Evolutionary conservation across 2,888 invertebrate species (phyloP), one percentile per base, ranked within the genome.

Genomic region (Diachrysia chrysitis): DNA sequence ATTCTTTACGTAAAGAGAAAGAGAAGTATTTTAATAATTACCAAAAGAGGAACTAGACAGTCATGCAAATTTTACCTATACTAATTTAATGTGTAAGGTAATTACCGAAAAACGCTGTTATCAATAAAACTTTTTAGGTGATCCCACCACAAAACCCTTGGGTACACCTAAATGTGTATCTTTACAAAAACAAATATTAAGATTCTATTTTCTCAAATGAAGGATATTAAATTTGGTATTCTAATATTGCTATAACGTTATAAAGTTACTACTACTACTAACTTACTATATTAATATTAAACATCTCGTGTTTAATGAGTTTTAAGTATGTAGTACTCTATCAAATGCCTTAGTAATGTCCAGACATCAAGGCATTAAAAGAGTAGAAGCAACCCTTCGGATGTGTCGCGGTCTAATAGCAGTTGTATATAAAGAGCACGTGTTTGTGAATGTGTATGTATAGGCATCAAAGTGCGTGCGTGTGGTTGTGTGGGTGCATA

Each of bases 401-500:
- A 42, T 5, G 57, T 48, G 12, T 19, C 46, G 14, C 12, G 37
- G 0, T 17, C 35, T 37, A 17, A 51, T 54, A 16, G 14, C 16
- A 23, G 54, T n/a, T 16, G 54, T 25, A n/a, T 25, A 23, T 25
- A 25, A 14, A 54, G 53, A 23, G 55, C 60, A 60, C 46, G 51
- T 54, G 23, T 58, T 46, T 61, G 9, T 57, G 42, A 23, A 63
- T 56, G 62, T 54, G 29, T 60, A 29, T 9, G 53, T 58, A 37
- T 54, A 46, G 21, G 42, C 58, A 19, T 54, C 37, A 32, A 23
- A 35, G 62, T 58, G 55, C 54, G 46, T 66, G 66, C 61, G 56
- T 57, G 66, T 71, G 68, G 21, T 57, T 62, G 66, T 66, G 58
- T 63, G 58, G 60, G 58, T 67, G 62, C 48, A 37, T 9, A 37